phyloP scores from a whole-genome alignment of 2,797 vertebrate species.

The Heterohyrax brucei region DNA sequence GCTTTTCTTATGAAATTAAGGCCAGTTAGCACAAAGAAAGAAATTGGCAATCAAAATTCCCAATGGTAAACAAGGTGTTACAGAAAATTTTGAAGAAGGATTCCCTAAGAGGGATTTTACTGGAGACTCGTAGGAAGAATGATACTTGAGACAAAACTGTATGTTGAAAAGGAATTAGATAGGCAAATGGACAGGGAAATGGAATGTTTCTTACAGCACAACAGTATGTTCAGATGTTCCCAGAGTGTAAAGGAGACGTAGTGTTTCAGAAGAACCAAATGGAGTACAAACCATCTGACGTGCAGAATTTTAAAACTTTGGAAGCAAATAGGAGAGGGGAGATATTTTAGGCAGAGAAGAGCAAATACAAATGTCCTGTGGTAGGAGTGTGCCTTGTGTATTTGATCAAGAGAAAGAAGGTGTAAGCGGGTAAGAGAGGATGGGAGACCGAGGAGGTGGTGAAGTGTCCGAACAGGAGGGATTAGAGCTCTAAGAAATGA shows the following conservation, averaged over 20 bases:
- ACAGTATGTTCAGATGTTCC: not conserved
- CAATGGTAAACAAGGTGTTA: not conserved
- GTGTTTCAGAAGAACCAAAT: conserved; percentile 33
- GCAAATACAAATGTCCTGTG: not conserved
- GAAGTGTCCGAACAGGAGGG: not conserved
- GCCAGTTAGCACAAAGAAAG: not conserved
- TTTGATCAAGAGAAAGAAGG: not conserved
- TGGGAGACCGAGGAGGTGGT: not conserved
- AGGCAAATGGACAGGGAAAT: not conserved
- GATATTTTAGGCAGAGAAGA: not conserved
- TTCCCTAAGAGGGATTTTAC: not conserved
- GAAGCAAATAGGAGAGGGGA: not conserved
- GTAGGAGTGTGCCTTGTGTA: not conserved
- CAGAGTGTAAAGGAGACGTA: not conserved
- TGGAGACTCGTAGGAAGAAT: not conserved
- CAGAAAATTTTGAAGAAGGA: not conserved
- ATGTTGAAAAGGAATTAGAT: not conserved
- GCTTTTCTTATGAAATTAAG: not conserved
- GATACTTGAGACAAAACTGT: not conserved
- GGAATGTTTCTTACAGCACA: not conserved
- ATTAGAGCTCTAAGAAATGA: not conserved
- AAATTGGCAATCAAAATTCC: not conserved
- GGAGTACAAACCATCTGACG: not conserved
- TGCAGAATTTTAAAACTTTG: too few species aligned
- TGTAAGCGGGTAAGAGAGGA: not conserved